A percentile compares a stretch with the other conserved stretches of the same genome.
phyloP scores from a whole-genome alignment of 2,888 invertebrate genomes.

The Tiphia femorata region DNA sequence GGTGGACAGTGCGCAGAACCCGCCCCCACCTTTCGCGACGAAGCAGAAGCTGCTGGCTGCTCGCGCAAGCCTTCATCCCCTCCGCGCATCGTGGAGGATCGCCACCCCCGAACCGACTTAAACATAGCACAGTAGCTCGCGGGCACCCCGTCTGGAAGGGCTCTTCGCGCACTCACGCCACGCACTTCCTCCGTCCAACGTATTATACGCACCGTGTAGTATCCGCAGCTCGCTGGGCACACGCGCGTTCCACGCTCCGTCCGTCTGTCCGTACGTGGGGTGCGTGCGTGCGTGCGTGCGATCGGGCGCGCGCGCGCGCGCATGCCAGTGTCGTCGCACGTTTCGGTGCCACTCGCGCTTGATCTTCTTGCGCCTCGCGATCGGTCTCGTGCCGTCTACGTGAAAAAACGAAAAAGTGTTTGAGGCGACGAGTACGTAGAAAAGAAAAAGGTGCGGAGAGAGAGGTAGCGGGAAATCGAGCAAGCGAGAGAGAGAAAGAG shows the following conservation, averaged over 20 bases:
- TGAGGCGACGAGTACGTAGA: no score
- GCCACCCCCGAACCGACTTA: conserved; percentile 60
- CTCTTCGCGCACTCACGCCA: conserved; percentile 46
- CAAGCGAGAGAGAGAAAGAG: neutral
- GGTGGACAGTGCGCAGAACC: conserved; percentile 68
- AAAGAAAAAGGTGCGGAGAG: no score
- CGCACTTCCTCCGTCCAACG: conserved; percentile 27
- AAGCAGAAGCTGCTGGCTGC: conserved; percentile 55
- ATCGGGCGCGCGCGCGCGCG: conserved; percentile 21
- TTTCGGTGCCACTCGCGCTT: conserved; percentile 22
- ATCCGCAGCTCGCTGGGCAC: conserved; percentile 17
- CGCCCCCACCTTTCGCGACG: conserved; percentile 66
- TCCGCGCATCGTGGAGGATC: conserved; percentile 43
- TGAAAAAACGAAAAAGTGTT: no score
- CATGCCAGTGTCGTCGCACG: conserved; percentile 14
- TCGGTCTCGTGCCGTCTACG: neutral
- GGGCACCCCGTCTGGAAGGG: conserved; percentile 64
- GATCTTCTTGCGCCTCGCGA: conserved; percentile 14
- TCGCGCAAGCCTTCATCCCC: conserved; percentile 62
- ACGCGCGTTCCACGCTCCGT: conserved; percentile 30
- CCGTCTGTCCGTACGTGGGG: conserved; percentile 5
- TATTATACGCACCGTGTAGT: no score
- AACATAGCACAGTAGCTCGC: conserved; percentile 69
- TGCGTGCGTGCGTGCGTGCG: conserved; percentile 24
- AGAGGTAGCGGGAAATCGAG: conserved; percentile 3